Evolutionary conservation across 2,113 vertebrate species (phyloP).

Genomic region (Cavia porcellus): DNA sequence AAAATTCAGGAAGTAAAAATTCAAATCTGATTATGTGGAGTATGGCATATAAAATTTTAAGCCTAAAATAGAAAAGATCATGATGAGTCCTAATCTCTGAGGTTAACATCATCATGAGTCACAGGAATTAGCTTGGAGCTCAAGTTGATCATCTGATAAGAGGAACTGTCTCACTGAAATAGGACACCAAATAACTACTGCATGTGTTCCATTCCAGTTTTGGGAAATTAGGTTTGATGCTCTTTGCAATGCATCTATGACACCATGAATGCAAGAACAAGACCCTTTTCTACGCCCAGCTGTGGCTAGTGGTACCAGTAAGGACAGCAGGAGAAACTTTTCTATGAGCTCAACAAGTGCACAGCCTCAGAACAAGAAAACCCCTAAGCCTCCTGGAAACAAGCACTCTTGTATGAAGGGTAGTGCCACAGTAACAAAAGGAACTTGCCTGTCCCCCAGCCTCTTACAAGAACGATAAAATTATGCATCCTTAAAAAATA

Average conservation of each 20-base stretch:
- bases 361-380: background rate
- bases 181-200: background rate
- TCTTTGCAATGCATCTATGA: background rate
- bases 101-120: background rate
- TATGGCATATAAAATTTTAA: background rate
- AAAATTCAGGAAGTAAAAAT: background rate
- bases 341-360: background rate
- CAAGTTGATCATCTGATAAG: background rate
- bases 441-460: background rate
- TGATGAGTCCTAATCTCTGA: background rate
- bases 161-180: background rate
- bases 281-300: background rate
- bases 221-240: background rate
- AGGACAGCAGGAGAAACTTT: background rate
- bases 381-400: background rate
- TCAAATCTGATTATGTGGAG: background rate
- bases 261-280: background rate
- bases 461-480: background rate
- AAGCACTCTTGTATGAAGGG: background rate
- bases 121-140: background rate
- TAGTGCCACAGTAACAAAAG: background rate
- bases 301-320: background rate
- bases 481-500: background rate
- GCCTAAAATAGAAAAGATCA: background rate
- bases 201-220: slow-evolving; percentile 13